Base-by-base conservation (phyloP, 2,113 vertebrate genomes). In the Anguilla japonica region DNA sequence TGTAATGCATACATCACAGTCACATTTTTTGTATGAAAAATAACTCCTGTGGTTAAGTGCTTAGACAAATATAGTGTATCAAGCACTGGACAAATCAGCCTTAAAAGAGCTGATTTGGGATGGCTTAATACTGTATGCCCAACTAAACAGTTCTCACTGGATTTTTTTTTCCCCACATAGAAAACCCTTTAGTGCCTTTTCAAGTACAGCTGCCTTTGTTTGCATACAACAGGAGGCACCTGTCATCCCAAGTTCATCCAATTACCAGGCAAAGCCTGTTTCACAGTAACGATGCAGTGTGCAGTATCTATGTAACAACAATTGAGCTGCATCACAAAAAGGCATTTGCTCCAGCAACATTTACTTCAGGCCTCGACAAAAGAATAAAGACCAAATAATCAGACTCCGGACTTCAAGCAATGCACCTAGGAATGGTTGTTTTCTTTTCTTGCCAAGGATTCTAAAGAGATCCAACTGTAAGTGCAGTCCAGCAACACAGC, bases 201-300 rank as follows among this genome's bases (percentile, higher is more conserved):
- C 34, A 75, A n/a, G 71, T 75, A 75, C 71, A 75, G 71, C n/a
- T 75, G 71, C 71, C 71, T 75, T 75, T 75, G 71, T 29, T 75
- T 75, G 26, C 71, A 75, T 34, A 75, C 11, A 26, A 75, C 71
- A 75, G 26, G 71, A 75, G 5, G 11, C 60, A n/a, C 71, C 8
- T 34, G 16, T 71, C 63, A n/a, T 71, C 63, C 63, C 26, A 8
- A n/a, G 71, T 75, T 75, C 71, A 29, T 29, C 71, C 26, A 1
- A 75, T 11, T 26, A 67, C 6, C n/a, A 75, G 71, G n/a, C 26
- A n/a, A 29, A 75, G 26, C 26, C 13, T 18, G 22, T 26, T 22
- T 67, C 71, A 29, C n/a, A 75, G 9, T 75, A 75, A 29, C n/a
- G 11, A 9, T 29, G 71, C 16, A 75, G 26, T 75, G n/a, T 26